phyloP scores from a whole-genome alignment of 1,140 invertebrate genomes.

The Bombus picipes region DNA sequence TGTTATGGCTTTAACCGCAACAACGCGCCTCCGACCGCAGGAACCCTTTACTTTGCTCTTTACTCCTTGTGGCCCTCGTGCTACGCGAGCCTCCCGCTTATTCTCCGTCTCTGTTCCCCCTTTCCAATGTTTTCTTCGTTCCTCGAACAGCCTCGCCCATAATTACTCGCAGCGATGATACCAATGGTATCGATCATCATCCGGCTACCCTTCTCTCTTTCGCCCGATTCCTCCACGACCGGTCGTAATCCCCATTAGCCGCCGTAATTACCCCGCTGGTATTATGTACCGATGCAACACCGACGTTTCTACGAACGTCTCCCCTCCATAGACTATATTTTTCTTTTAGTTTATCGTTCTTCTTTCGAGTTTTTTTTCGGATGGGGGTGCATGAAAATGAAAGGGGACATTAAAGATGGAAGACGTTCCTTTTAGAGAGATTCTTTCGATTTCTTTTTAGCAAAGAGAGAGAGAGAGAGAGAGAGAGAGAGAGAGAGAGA shows the following conservation, averaged over 20 bases:
- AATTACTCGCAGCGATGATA: conserved; percentile 75
- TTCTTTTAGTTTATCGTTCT: no score
- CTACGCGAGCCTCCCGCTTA: conserved; percentile 50
- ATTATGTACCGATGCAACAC: conserved; percentile 46
- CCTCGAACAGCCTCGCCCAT: conserved; percentile 49
- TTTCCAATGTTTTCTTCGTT: conserved; percentile 16
- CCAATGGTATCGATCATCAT: conserved; percentile 72
- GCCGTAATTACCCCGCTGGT: conserved; percentile 57
- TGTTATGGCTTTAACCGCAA: conserved; percentile 80
- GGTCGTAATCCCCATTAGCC: conserved; percentile 63
- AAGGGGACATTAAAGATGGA: no score
- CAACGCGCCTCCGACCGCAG: conserved; percentile 78
- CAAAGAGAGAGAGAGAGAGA: no score
- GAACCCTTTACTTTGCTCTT: conserved; percentile 77
- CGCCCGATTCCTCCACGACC: conserved; percentile 56
- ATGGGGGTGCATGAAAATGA: not conserved
- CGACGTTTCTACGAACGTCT: conserved; percentile 30
- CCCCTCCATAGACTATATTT: not conserved
- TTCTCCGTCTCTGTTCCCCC: not conserved
- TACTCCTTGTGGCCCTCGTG: conserved; percentile 54
- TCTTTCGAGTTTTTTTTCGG: not conserved
- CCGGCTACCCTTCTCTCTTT: conserved; percentile 50
- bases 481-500: no score
- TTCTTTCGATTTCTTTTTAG: no score
- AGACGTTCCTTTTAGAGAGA: no score